Evolutionary conservation across 2,797 vertebrate genomes (phyloP).

Genomic region (Danio aesculapii): DNA sequence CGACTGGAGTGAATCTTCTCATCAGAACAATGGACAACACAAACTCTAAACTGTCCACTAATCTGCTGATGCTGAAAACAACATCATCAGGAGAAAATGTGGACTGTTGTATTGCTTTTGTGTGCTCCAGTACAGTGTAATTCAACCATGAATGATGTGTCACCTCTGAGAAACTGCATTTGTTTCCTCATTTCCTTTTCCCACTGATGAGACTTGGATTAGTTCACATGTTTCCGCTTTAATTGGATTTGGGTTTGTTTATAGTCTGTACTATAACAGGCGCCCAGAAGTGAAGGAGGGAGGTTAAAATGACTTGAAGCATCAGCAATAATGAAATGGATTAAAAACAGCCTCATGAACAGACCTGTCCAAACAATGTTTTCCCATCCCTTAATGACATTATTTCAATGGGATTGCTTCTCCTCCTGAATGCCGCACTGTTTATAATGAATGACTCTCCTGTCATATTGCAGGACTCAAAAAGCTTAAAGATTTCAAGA

Average conservation of each 20-base stretch:
- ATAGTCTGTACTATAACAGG: slow-evolving; percentile 21
- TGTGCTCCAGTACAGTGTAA: not conserved
- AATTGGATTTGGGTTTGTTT: slow-evolving; percentile 44
- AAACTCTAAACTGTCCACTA: not conserved
- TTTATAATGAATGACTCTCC: slow-evolving; percentile 6
- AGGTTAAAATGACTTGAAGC: slow-evolving; percentile 33
- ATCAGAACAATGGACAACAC: no score
- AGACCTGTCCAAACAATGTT: slow-evolving; percentile 43
- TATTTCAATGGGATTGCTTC: slow-evolving; percentile 44
- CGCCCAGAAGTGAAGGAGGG: slow-evolving; percentile 8
- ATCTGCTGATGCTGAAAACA: slow-evolving; percentile 14
- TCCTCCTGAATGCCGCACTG: not conserved
- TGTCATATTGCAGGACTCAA: slow-evolving; percentile 76
- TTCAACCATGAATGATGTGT: slow-evolving; percentile 18
- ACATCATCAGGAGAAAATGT: not conserved
- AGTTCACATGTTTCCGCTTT: slow-evolving; percentile 24
- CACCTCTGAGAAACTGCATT: slow-evolving; percentile 11
- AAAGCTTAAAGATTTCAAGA: slow-evolving; percentile 64
- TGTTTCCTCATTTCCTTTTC: slow-evolving; percentile 24
- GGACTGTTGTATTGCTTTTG: slow-evolving; percentile 9
- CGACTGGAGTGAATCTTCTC: no score
- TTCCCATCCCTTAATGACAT: slow-evolving; percentile 23
- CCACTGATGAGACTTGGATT: slow-evolving; percentile 33
- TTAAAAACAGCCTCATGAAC: slow-evolving; percentile 27
- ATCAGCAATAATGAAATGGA: slow-evolving; percentile 36